phyloP scores from a whole-genome alignment of 2,797 vertebrate species.

The Sebastes baramenuke region DNA sequence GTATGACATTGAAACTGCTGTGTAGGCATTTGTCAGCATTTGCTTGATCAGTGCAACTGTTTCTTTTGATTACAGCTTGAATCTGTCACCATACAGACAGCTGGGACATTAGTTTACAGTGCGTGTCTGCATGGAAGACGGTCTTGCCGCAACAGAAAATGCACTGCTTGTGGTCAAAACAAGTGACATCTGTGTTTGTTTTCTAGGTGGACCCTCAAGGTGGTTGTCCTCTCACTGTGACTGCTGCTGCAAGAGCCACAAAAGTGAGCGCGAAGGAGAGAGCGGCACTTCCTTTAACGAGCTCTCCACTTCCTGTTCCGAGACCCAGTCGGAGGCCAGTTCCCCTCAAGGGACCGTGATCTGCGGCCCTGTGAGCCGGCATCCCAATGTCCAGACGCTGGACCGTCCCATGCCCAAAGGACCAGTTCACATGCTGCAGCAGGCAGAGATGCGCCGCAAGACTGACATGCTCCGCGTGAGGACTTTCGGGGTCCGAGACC shows the following conservation, averaged over 20 bases:
- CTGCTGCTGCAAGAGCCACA: conserved; percentile 97
- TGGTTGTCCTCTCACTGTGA: conserved; percentile 96
- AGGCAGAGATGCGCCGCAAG: conserved; percentile 91
- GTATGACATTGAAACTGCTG: conserved; percentile 48
- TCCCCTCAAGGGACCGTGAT: conserved; percentile 97
- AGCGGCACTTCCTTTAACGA: conserved; percentile 97
- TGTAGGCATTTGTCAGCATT: conserved; percentile 54
- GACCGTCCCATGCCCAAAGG: conserved; percentile 92
- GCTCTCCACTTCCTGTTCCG: conserved; percentile 97
- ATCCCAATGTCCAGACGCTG: conserved; percentile 92
- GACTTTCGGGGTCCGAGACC: conserved; percentile 90
- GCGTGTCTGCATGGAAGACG: background rate
- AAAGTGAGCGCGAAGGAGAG: conserved; percentile 93
- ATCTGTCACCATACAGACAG: conserved; percentile 38
- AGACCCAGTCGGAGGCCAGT: conserved; percentile 97
- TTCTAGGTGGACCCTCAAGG: conserved; percentile 90
- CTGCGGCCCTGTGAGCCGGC: conserved; percentile 89
- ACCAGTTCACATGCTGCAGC: conserved; percentile 88
- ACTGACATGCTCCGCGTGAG: conserved; percentile 95
- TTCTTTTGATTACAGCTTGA: conserved; percentile 52
- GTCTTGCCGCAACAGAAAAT: background rate
- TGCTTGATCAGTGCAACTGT: conserved; percentile 43
- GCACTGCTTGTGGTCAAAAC: conserved; percentile 1
- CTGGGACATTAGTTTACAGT: background rate
- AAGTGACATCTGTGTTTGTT: conserved; percentile 24